Evolutionary conservation across 2,888 invertebrate genomes (phyloP).

Genomic region (Thymelicus acteon): DNA sequence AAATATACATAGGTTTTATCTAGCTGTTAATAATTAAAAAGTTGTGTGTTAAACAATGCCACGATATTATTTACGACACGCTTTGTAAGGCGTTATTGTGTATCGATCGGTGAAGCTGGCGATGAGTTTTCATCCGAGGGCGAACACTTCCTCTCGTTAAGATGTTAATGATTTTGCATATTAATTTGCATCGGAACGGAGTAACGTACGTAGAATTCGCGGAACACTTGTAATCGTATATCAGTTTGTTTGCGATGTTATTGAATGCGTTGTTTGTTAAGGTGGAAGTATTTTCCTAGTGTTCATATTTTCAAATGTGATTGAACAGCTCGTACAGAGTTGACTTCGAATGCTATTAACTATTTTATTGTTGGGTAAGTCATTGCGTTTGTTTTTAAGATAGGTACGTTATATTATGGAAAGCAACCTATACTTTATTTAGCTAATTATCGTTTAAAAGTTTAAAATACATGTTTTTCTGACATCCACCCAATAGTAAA

Average conservation of each 20-base stretch:
- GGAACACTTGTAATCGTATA: conserved; percentile 37
- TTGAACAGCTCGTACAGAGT: too few relatives aligned
- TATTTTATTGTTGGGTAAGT: too few relatives aligned
- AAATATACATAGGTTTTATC: too few relatives aligned
- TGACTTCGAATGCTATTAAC: too few relatives aligned
- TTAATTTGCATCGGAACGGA: conserved; percentile 62
- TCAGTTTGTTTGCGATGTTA: conserved; percentile 6
- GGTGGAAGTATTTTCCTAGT: too few relatives aligned
- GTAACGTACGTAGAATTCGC: conserved; percentile 21
- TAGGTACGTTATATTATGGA: too few relatives aligned
- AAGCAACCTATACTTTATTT: neutral
- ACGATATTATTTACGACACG: conserved; percentile 39
- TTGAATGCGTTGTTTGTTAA: neutral
- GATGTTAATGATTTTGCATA: conserved; percentile 79
- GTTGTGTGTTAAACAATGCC: conserved; percentile 21
- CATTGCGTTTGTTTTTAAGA: too few relatives aligned
- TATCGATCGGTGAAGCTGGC: conserved; percentile 54
- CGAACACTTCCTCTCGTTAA: conserved; percentile 63
- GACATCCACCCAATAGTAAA: too few relatives aligned
- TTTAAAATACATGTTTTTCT: too few relatives aligned
- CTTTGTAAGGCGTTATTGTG: conserved; percentile 50
- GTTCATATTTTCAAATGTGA: too few relatives aligned
- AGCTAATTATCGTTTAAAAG: too few relatives aligned
- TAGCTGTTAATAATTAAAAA: too few relatives aligned
- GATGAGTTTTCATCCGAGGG: conserved; percentile 48